A percentile compares a stretch with the other conserved stretches of the same genome.
Evolutionary conservation across 2,888 invertebrate genomes (phyloP).

Genomic region (Thereva unica): DNA sequence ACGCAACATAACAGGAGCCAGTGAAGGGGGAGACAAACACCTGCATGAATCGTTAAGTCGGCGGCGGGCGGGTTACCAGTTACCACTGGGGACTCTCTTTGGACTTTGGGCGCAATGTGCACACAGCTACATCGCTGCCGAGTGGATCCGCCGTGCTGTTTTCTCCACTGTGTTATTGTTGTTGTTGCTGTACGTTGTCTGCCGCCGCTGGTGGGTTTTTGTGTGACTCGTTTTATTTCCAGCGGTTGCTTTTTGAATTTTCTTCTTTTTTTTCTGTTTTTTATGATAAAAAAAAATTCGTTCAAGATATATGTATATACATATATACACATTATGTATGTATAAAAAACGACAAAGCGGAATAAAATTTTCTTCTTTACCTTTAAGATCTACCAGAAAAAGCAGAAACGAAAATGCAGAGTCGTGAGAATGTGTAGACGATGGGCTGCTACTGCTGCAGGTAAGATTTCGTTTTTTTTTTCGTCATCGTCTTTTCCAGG

Average conservation of each 20-base stretch:
- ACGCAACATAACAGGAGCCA: constrained; percentile 18
- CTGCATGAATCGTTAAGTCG: constrained; percentile 21
- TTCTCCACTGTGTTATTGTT: too few species aligned
- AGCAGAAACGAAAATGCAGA: constrained; percentile 6
- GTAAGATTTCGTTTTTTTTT: constrained; percentile 14
- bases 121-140: too few species aligned
- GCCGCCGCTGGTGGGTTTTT: constrained; percentile 14
- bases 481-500: background rate
- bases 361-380: background rate
- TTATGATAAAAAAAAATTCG: background rate
- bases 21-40: constrained; percentile 29
- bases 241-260: constrained; percentile 25
- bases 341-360: constrained; percentile 12
- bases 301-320: too few species aligned
- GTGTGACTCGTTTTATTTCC: constrained; percentile 13
- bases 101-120: constrained; percentile 17
- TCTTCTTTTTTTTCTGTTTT: constrained; percentile 12
- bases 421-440: constrained; percentile 22
- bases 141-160: too few species aligned
- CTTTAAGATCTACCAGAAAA: constrained; percentile 12
- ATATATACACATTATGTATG: background rate
- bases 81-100: constrained; percentile 1
- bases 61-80: constrained; percentile 19
- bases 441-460: constrained; percentile 10
- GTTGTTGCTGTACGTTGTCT: background rate